Evolutionary conservation across 2,113 vertebrate species (phyloP).

Genomic region (Eidolon helvum): DNA sequence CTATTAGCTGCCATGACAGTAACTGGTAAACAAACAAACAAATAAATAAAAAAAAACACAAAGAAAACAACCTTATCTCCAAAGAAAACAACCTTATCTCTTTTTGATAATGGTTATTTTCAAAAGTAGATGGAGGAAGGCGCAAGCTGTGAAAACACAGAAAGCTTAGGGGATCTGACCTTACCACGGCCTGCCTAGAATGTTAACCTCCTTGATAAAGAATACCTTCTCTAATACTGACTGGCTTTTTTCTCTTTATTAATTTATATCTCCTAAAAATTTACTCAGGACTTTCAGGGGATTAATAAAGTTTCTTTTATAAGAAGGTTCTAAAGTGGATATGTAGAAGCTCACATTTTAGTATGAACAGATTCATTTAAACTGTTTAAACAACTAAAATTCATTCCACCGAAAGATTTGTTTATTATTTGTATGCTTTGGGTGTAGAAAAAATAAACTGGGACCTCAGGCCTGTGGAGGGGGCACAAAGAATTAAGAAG

Average conservation of each 20-base stretch:
- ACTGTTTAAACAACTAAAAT: neutral
- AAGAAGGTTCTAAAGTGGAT: neutral
- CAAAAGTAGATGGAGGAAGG: neutral
- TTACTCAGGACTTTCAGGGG: neutral
- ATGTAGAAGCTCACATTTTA: slow-evolving; percentile 6
- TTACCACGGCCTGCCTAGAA: neutral
- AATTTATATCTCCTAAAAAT: neutral
- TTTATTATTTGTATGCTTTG: neutral
- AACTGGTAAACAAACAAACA: neutral
- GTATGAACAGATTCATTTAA: neutral
- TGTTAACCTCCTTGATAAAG: neutral
- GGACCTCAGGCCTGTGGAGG: neutral
- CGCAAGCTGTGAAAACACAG: neutral
- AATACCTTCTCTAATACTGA: neutral
- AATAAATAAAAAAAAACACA: neutral
- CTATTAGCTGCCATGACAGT: neutral
- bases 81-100: neutral
- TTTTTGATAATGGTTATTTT: neutral
- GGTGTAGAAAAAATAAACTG: neutral
- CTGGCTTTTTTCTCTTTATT: neutral
- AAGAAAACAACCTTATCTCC: neutral
- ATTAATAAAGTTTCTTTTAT: neutral
- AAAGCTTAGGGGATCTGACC: neutral
- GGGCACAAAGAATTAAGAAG: neutral
- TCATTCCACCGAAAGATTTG: neutral